These are phyloP conservation scores for Cyanoderma ruficeps DNA, from an alignment of 2,113 vertebrate genomes.

Conservation along the genomic window DNA sequence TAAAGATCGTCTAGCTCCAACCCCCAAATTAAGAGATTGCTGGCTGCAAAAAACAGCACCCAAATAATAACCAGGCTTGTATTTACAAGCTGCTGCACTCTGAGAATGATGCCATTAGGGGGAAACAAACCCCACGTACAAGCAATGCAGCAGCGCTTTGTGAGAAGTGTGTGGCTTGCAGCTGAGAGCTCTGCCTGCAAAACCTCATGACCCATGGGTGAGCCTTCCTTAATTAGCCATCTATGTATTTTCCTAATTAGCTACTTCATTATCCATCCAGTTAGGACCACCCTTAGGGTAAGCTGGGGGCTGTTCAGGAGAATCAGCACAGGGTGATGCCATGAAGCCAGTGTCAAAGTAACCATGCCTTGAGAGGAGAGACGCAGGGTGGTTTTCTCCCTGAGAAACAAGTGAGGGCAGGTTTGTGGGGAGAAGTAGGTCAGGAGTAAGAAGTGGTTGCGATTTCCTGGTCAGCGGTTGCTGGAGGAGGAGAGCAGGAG, in stretches of 20 bases:
- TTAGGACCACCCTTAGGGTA: not conserved
- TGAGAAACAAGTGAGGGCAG: not conserved
- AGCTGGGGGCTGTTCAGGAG: not conserved
- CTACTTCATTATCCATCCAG: not conserved
- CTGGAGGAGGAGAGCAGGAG: not conserved
- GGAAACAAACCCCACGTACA: not conserved
- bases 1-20: not conserved
- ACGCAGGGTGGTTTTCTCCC: not conserved
- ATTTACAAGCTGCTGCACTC: constrained; percentile 6
- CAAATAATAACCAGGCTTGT: not conserved
- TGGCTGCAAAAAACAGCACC: not conserved
- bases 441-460: not conserved
- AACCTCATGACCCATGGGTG: not conserved
- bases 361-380: not conserved
- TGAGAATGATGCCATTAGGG: not conserved
- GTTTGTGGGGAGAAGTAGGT: constrained; percentile 44
- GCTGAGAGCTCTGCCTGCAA: not conserved
- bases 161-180: not conserved
- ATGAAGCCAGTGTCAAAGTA: fast-evolving
- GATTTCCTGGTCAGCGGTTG: constrained; percentile 16
- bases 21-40: not conserved
- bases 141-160: not conserved
- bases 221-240: not conserved
- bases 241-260: not conserved
- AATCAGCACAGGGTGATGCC: too few relatives aligned